A percentile compares a stretch with the other conserved stretches of the same genome.
These are phyloP conservation scores for Parnassius mnemosyne DNA, from an alignment of 2,888 invertebrate genomes.

Conservation along the genomic window DNA sequence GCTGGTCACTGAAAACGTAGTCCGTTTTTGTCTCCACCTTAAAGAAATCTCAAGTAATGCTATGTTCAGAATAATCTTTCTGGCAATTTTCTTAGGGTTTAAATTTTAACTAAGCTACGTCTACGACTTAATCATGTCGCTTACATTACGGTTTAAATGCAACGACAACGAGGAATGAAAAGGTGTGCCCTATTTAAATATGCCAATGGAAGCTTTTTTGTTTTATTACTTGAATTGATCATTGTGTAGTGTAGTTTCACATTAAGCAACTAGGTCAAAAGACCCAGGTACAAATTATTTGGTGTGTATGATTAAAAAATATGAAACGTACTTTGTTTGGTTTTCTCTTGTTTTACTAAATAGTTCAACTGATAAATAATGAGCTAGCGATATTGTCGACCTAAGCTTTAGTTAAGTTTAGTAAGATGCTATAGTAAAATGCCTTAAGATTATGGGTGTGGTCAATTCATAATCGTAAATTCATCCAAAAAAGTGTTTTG, in stretches of 20 bases:
- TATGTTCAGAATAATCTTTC: conserved; percentile 3
- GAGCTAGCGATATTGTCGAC: too few relatives aligned
- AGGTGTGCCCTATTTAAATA: conserved; percentile 13
- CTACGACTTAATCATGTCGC: conserved; percentile 14
- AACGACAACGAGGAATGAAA: conserved; percentile 23
- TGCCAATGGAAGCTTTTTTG: conserved; percentile 1
- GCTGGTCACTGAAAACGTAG: conserved; percentile 7
- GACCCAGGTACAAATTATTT: conserved; percentile 6
- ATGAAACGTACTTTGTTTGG: neutral
- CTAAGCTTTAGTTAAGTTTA: too few relatives aligned
- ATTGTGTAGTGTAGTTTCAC: conserved; percentile 12
- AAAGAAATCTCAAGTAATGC: conserved; percentile 1
- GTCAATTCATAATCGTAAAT: too few relatives aligned
- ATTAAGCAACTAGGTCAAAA: conserved; percentile 7
- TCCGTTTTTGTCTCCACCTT: neutral
- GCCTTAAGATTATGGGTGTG: too few relatives aligned
- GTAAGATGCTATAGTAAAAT: too few relatives aligned
- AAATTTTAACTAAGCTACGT: conserved; percentile 3
- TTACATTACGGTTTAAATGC: conserved; percentile 21
- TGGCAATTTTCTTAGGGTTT: conserved; percentile 6
- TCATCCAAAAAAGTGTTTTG: too few relatives aligned
- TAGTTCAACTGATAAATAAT: too few relatives aligned
- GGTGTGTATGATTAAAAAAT: conserved; percentile 1
- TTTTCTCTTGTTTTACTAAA: neutral
- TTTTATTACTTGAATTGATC: conserved; percentile 18